Evolutionary conservation across 2,797 vertebrate species (phyloP), one percentile per base, ranked within the genome.

Genomic region (Florisuga fusca): DNA sequence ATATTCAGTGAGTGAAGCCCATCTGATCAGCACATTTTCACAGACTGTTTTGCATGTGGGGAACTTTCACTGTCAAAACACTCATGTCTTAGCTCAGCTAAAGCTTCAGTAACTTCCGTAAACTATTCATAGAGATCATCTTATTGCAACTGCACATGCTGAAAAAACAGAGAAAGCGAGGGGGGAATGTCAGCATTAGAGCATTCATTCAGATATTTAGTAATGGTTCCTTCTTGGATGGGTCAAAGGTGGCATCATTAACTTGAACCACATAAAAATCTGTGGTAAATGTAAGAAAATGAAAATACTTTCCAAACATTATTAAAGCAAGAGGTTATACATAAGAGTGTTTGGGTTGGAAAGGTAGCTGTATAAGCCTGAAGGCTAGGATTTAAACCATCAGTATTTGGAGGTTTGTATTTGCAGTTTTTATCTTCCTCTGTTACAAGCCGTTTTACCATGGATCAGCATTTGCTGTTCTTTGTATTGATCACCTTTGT

Each of bases 21-120:
- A 89, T 90, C 85, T 90, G 74, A 87, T 90, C 94, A 94, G 93
- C 89, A 81, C 59, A 38, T 48, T 84, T 91, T 45, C 73, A 92
- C 4, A 26, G 88, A 76, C 64, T 94, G 45, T 62, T 92, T 89
- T 95, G 82, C n/a, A 45, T 69, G 54, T 77, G 77, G 63, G 21
- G 22, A 92, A 73, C 51, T 90, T 95, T 57, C 62, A 33, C 77
- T 95, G 79, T 92, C 76, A 80, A 93, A 95, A 69, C 84, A 82
- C 33, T 34, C 62, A 53, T 90, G 73, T 75, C 87, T 76, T 66
- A 95, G 67, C 55, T 67, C 67, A 68, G 21, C 64, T 94, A 84
- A 90, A 89, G 71, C 29, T 74, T 91, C 87, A 54, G 62, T 89
- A 91, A 78, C 62, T 67, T 81, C 54, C 50, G 33, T 45, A 83